A percentile compares a stretch with the other conserved stretches of the same genome.
Evolutionary conservation across 2,888 invertebrate species (phyloP).

Genomic region (Melieria crassipennis): DNA sequence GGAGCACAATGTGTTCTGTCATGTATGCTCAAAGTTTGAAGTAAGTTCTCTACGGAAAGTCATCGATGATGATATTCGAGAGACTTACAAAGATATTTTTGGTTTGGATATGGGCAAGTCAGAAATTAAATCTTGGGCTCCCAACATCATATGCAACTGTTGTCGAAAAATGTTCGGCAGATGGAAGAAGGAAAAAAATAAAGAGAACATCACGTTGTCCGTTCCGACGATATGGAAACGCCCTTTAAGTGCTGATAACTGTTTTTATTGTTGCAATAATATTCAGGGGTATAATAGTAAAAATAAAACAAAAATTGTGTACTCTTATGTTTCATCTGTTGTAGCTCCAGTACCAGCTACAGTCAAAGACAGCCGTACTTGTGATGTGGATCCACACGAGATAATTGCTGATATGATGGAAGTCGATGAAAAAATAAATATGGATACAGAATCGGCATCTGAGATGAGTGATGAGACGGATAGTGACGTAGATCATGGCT

Average conservation of each 20-base stretch:
- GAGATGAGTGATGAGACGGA: neutral
- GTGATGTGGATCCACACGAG: too few species aligned
- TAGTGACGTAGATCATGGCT: neutral
- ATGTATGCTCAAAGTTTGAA: neutral
- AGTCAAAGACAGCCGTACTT: too few species aligned
- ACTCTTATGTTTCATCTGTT: neutral
- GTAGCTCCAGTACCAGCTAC: neutral
- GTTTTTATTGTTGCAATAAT: neutral
- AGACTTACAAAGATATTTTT: neutral
- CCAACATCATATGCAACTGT: conserved; percentile 1
- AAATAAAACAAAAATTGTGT: neutral
- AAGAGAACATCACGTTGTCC: neutral
- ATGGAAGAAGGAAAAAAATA: neutral
- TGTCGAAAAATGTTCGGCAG: neutral
- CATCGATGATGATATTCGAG: neutral
- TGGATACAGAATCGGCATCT: too few species aligned
- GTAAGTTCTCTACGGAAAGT: neutral
- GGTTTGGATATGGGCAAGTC: neutral
- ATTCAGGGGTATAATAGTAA: neutral
- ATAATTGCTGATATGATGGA: too few species aligned
- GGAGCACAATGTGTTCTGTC: neutral
- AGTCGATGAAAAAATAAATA: too few species aligned
- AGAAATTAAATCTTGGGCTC: neutral
- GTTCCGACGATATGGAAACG: conserved; percentile 1
- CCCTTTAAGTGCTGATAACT: neutral